Evolutionary conservation across 1,140 invertebrate genomes (phyloP), one percentile per base, ranked within the genome.

Genomic region (Caligus rogercresseyi): DNA sequence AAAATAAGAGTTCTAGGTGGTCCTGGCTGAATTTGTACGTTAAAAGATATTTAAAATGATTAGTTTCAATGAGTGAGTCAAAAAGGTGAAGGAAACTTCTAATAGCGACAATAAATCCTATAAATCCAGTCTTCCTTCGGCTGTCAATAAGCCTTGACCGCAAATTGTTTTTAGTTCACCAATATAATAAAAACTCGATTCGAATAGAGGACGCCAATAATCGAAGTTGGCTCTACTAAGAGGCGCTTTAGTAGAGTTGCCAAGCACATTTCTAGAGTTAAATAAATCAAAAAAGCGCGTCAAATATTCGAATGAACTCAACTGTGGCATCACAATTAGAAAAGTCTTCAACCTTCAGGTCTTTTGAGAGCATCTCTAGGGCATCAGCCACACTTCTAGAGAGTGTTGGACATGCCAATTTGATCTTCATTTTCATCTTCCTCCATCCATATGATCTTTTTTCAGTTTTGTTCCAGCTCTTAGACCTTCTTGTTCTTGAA

Each of bases 1-100:
- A 62, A 62, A 76, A 76, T n/a, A 74, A 71, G 25, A 73, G 54
- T 69, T 75, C 71, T 13, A 74, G 20, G 64, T 74, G 71, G 65
- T 75, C 71, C 66, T 74, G 72, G 16, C 67, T 69, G 3, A 74
- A 59, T 67, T 72, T 74, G 63, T 73, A 71, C 1, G 69, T 70
- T 3, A 43, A 43, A 57, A 43, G 14, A 65, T 26, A 55, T 65
- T 66, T 11, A 0, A 25, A 31, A 66, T 20, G n/a, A 1, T 3
- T 24, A 43, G 16, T 21, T 55, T 25, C 51, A 14, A 65, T 52
- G 20, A 65, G 53, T 7, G 19, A 20, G 16, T 63, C n/a, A 25
- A 13, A 54, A 14, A 67, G 23, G 21, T 53, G 18, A 15, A 25
- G 0, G 1, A 64, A 11, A 31, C 65, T 65, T 25, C 52, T 15